Evolutionary conservation across 2,888 invertebrate genomes (phyloP), one percentile per base, ranked within the genome.

Genomic region (Pristionchus arcanus): DNA sequence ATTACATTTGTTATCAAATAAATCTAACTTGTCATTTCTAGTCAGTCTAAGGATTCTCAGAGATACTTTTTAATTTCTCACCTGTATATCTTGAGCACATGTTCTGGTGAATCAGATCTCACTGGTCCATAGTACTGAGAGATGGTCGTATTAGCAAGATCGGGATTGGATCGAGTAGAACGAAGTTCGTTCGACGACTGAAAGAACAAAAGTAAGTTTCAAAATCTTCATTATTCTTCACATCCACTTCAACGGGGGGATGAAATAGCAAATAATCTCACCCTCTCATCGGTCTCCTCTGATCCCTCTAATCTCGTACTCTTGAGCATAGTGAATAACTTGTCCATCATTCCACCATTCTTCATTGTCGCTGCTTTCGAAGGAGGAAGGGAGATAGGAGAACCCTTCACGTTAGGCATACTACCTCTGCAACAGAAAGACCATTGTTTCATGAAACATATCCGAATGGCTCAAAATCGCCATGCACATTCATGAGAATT

Each of bases 21-120:
- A 5, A 49, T 49, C 42, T 3, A 49, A 49, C 42, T 49, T 9
- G 9, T 9, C 9, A 7, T 49, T 49, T 49, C 11, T 49, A 49
- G 42, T 49, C 42, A 49, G n/a, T n/a, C 96, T 97, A 99, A n/a
- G 96, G 95, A 96, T 98, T 98, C 71, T 28, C 28, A 31, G 71
- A 28, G 83, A 98, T n/a, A 2, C n/a, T n/a, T 63, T n/a, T 11
- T n/a, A n/a, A 63, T n/a, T 37, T 4, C 49, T 28, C 9, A 91
- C 90, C 93, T 83, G 86, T 94, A 95, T 68, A 96, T 96, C 96
- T 99, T 99, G 84, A 99, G 96, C 59, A 99, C 99, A 96, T 99
- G 98, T 95, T 99, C 98, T 5, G 98, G 98, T 95, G 97, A 97
- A 81, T 89, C 86, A 77, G 90, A 88, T 87, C 92, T 90, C 81